Evolutionary conservation across 2,888 invertebrate genomes (phyloP).

Genomic region (Bombyx huttoni): DNA sequence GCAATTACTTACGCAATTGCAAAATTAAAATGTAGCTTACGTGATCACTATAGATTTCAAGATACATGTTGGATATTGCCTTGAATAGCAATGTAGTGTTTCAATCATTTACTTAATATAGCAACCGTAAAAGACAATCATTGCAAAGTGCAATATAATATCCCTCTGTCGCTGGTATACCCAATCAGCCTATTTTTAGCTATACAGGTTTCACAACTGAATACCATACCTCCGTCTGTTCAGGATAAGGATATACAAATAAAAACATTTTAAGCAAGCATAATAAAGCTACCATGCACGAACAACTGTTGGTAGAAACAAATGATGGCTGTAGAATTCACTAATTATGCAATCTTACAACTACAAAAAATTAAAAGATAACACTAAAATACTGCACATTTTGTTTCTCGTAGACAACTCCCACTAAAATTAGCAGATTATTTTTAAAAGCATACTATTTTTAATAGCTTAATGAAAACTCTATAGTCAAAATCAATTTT

Average conservation of each 20-base stretch:
- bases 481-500: too few relatives aligned
- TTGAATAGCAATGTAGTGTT: too few relatives aligned
- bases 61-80: too few relatives aligned
- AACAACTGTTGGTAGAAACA: conserved; percentile 19
- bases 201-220: conserved; percentile 14
- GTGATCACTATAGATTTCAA: too few relatives aligned
- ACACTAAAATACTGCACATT: not conserved
- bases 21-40: not conserved
- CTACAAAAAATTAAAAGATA: not conserved
- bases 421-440: not conserved
- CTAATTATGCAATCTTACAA: conserved; percentile 9
- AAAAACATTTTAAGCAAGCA: conserved; percentile 33
- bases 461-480: too few relatives aligned
- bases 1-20: not conserved
- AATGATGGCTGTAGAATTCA: conserved; percentile 66
- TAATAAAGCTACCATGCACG: conserved; percentile 46
- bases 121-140: too few relatives aligned
- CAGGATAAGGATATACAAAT: conserved; percentile 13
- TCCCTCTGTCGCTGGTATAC: too few relatives aligned
- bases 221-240: conserved; percentile 52
- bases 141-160: too few relatives aligned
- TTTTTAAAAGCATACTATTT: too few relatives aligned
- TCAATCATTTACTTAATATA: too few relatives aligned
- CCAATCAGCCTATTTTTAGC: not conserved
- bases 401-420: not conserved